phyloP scores from a whole-genome alignment of 2,113 vertebrate species.

The Zosterops borbonicus region DNA sequence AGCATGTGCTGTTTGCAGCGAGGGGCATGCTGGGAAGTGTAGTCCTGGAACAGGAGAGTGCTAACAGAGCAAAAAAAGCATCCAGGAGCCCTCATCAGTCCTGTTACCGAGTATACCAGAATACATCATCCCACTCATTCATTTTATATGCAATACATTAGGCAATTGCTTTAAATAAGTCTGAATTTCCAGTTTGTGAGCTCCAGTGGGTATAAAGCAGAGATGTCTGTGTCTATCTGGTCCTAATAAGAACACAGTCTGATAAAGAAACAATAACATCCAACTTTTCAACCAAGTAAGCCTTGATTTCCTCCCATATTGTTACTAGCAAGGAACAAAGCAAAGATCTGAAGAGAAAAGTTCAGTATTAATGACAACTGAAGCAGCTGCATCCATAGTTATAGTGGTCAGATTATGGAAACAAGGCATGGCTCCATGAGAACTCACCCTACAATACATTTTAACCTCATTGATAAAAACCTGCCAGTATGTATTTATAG shows the following conservation, averaged over 20 bases:
- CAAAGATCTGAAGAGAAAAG: background rate
- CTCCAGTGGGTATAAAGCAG: background rate
- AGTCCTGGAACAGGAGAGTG: background rate
- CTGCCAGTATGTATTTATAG: background rate
- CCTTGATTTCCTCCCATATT: background rate
- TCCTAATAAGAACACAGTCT: background rate
- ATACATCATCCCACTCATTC: background rate
- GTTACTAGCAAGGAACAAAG: background rate
- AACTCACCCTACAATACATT: background rate
- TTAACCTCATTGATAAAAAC: background rate
- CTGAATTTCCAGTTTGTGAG: background rate
- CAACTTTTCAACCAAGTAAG: background rate
- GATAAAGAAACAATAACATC: background rate
- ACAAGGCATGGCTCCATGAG: fast-evolving
- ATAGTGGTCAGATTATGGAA: fast-evolving
- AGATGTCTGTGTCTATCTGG: background rate
- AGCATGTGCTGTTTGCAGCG: background rate
- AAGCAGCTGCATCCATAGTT: background rate
- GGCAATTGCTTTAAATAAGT: background rate
- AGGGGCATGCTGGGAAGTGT: background rate
- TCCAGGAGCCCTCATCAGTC: background rate
- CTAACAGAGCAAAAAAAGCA: background rate
- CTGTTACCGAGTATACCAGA: background rate
- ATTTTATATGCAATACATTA: background rate
- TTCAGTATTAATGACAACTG: background rate